phyloP scores from a whole-genome alignment of 2,888 invertebrate species.

The Tachina fera region DNA sequence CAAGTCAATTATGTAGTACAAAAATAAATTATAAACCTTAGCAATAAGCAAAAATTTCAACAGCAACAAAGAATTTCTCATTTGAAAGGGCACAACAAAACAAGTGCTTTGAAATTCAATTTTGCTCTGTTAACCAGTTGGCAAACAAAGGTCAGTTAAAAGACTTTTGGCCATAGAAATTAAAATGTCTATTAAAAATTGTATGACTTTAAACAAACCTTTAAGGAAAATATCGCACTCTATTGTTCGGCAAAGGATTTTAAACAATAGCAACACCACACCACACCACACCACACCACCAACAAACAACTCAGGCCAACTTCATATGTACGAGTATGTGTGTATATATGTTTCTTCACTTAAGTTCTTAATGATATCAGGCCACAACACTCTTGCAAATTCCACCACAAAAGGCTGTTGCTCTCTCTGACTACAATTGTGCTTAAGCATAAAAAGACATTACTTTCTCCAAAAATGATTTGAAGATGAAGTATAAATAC shows the following conservation, averaged over 20 bases:
- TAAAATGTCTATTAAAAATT: slow-evolving; percentile 57
- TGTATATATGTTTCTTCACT: not conserved
- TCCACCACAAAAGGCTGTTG: slow-evolving; percentile 46
- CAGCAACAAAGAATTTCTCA: slow-evolving; percentile 1
- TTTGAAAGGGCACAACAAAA: slow-evolving; percentile 10
- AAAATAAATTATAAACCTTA: not conserved
- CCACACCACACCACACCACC: not conserved
- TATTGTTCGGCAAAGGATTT: slow-evolving; percentile 54
- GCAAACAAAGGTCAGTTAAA: slow-evolving; percentile 58
- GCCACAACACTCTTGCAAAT: slow-evolving; percentile 34
- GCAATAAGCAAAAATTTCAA: slow-evolving; percentile 2
- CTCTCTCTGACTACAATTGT: slow-evolving; percentile 20
- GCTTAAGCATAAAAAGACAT: not conserved
- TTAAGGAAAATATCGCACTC: slow-evolving; percentile 72
- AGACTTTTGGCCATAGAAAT: slow-evolving; percentile 2
- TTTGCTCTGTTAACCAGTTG: not conserved
- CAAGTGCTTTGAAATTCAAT: slow-evolving; percentile 11
- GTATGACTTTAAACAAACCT: slow-evolving; percentile 55
- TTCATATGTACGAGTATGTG: too few relatives aligned
- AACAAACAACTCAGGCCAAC: not conserved
- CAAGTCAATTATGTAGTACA: slow-evolving; percentile 79
- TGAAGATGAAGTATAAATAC: slow-evolving; percentile 49
- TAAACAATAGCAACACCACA: slow-evolving; percentile 28
- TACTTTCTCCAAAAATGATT: slow-evolving; percentile 11
- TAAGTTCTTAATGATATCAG: slow-evolving; percentile 46